Percentiles rank a stretch among this genome's conserved stretches.
These are phyloP conservation scores for Mesorhabditis sp. DNA, from an alignment of 2,888 invertebrate species.

Conservation along the genomic window DNA sequence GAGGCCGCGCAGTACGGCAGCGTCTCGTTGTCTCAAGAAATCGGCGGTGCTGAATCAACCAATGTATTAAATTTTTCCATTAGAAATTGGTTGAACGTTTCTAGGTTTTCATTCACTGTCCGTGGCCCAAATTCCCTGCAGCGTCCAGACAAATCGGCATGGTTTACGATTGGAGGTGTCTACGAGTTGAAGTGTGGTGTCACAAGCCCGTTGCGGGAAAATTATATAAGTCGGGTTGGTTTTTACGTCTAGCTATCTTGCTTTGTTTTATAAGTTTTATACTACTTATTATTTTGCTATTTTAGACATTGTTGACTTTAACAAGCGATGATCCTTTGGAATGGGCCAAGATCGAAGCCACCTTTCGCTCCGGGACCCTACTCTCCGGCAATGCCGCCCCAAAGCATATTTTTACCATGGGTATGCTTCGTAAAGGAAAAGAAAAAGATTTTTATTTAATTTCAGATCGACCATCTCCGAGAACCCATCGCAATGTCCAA, in stretches of 20 bases:
- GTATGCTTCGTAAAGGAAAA: background rate
- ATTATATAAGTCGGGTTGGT: background rate
- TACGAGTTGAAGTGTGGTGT: background rate
- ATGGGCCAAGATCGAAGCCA: background rate
- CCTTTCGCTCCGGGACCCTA: background rate
- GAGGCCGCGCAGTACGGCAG: too few species aligned
- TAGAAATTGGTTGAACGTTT: background rate
- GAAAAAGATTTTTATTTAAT: background rate
- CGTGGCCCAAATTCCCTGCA: background rate
- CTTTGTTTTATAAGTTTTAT: background rate
- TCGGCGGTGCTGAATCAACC: too few species aligned
- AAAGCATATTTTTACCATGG: background rate
- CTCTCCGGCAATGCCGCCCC: background rate
- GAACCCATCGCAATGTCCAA: background rate
- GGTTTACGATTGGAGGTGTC: background rate
- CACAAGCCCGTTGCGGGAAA: background rate
- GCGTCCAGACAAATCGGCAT: background rate
- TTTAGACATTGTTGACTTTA: background rate
- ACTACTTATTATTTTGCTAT: background rate
- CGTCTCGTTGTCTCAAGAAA: too few species aligned
- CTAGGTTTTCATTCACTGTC: background rate
- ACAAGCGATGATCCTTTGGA: background rate
- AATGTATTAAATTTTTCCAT: too few species aligned
- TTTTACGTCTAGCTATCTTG: background rate
- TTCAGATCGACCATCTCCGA: background rate